Evolutionary conservation across 2,888 invertebrate genomes (phyloP).

Genomic region (Hypomecis atomaria): DNA sequence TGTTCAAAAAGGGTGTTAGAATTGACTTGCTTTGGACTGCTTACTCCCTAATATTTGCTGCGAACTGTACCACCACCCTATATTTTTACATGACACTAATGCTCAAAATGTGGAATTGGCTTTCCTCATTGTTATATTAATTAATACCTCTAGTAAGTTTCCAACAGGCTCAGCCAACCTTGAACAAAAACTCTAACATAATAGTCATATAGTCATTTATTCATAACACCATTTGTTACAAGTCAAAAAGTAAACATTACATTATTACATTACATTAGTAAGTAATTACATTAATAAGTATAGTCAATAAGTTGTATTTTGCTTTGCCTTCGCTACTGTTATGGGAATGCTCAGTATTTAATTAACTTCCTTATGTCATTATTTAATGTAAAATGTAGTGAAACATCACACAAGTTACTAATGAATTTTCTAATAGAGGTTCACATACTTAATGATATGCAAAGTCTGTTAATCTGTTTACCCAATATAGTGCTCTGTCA

Average conservation of each 20-base stretch:
- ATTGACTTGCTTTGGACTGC: no score
- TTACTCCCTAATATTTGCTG: conserved; percentile 9
- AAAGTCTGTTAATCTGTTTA: no score
- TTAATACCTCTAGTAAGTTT: conserved; percentile 8
- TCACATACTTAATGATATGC: no score
- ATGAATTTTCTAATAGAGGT: no score
- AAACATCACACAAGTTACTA: no score
- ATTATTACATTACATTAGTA: no score
- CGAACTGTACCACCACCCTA: conserved; percentile 8
- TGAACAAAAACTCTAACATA: conserved; percentile 12
- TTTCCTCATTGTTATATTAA: conserved; percentile 24
- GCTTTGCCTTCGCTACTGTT: background rate
- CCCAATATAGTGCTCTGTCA: no score
- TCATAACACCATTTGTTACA: no score
- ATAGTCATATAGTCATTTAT: no score
- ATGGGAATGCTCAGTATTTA: background rate
- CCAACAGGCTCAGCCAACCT: conserved; percentile 12
- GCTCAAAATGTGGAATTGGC: conserved; percentile 9
- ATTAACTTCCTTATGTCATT: conserved; percentile 5
- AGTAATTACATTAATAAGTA: conserved; percentile 9
- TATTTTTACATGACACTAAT: conserved; percentile 16
- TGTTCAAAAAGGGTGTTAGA: background rate
- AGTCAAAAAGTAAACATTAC: no score
- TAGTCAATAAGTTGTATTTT: background rate
- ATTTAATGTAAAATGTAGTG: background rate